These are phyloP conservation scores for Chrosomus eos DNA, from an alignment of 2,797 vertebrate genomes.

Conservation along the genomic window DNA sequence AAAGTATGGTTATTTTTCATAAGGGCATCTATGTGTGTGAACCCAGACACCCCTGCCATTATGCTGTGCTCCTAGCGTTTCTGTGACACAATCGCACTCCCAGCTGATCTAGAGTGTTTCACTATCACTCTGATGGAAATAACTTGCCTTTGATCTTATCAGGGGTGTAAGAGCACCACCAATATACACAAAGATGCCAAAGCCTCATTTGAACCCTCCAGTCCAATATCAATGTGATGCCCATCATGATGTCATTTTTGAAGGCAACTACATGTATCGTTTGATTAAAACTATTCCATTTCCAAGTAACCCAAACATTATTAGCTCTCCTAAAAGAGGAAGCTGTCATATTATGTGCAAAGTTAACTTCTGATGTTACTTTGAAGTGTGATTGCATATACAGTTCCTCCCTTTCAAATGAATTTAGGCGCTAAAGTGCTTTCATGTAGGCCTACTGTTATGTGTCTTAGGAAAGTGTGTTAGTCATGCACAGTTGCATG, in stretches of 20 bases:
- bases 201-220: conserved; percentile 63
- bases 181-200: conserved; percentile 59
- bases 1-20: background rate
- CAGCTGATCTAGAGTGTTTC: conserved; percentile 54
- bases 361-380: conserved; percentile 40
- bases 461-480: conserved; percentile 1
- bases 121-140: conserved; percentile 72
- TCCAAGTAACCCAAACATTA: conserved; percentile 59
- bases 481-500: background rate
- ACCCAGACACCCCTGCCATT: conserved; percentile 65
- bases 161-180: conserved; percentile 57
- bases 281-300: conserved; percentile 44
- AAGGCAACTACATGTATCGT: background rate
- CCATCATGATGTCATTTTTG: background rate
- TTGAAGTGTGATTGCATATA: conserved; percentile 42
- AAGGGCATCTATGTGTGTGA: conserved; percentile 64
- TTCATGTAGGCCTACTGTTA: conserved; percentile 16
- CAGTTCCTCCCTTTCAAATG: background rate
- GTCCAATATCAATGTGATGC: background rate
- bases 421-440: background rate
- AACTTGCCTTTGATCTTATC: conserved; percentile 76
- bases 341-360: conserved; percentile 19
- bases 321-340: conserved; percentile 38
- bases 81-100: conserved; percentile 65
- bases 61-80: conserved; percentile 58